Evolutionary conservation across 2,888 invertebrate genomes (phyloP), one percentile per base, ranked within the genome.

Genomic region (Microctonus hyperodae): DNA sequence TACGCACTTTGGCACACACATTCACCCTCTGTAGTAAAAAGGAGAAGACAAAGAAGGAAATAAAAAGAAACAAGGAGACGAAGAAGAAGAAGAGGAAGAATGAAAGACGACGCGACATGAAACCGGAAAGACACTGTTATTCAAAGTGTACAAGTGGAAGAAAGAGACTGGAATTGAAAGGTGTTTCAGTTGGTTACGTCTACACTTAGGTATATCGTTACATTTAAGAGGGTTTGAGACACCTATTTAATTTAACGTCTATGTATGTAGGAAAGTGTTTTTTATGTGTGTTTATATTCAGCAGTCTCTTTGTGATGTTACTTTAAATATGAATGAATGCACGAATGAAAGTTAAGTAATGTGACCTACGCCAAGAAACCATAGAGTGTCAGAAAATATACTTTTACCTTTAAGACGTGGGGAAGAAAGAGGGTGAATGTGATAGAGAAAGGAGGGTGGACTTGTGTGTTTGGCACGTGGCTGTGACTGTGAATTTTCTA

Each of bases 361-460:
- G 68, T 68, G 79, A 81, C 75, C 78, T 76, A 73, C 72, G 77
- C 55, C 67, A 76, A 78, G 81, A 81, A 81, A 77, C 81, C 82
- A 64, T 81, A 81, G 72, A 68, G 73, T 75, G 78, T 75, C 67
- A 70, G 60, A 69, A 57, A 40, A 63, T 48, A 55, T 31, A 56
- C 55, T 56, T 20, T 23, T 5, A 16, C 44, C 9, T 6, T 44
- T 4, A 16, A 44, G 16, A 16, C 16, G 6, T 44, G 44, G 9
- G 37, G n/a, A 31, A 31, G 37, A 37, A n/a, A 35, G 11, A 2
- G 35, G 7, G 11, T 9, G 11, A 11, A 35, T 11, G 13, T n/a
- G 44, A 44, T 16, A 44, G 16, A n/a, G 44, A 16, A n/a, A n/a
- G 7, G 31, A 23, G 40, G 60, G 40, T 25, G 11, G 67, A 40